Evolutionary conservation across 2,797 vertebrate species (phyloP), one percentile per base, ranked within the genome.

Genomic region (Eutrigla gurnardus): DNA sequence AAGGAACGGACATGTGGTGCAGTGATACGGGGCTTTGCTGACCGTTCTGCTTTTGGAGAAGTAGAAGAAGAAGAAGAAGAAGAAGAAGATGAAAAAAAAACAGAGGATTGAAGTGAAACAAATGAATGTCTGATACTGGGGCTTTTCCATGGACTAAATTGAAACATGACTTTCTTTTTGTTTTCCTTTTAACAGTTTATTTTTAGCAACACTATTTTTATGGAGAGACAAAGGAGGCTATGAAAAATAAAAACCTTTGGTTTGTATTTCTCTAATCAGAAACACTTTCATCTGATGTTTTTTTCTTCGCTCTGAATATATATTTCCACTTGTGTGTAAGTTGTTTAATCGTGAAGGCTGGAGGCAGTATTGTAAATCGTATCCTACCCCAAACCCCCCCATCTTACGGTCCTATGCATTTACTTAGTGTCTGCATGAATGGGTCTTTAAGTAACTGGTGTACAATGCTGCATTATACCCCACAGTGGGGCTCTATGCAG

Each of bases 181-280:
- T 73, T 88, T 88, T 88, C 75, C 57, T 78, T 90, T 91, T 74
- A 80, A 86, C 82, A 82, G 85, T 93, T 95, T 93, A 88, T 91
- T 95, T 95, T 92, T 83, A 94, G 93, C 93, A 90, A 93, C 91
- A 92, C 90, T 94, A 94, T 95, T 95, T 95, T 95, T 94, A 95
- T 94, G 92, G 93, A 94, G 90, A 93, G 92, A 92, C 90, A 91
- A 87, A 90, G 90, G 86, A 94, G 91, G 91, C 91, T 91, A 94
- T 92, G 89, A 87, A 91, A 94, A 94, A 94, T 89, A 91, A 90
- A 90, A 91, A 94, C 89, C 91, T 93, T 93, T 94, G 90, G 92
- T 95, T 95, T 95, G 94, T 94, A 94, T 94, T 95, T 95, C 94
- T 94, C 92, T 94, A 93, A 94, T 92, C 86, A 87, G 86, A 91